Conservation (phyloP, 2,113 vertebrate genomes). For the Tragelaphus strepsiceros region DNA sequence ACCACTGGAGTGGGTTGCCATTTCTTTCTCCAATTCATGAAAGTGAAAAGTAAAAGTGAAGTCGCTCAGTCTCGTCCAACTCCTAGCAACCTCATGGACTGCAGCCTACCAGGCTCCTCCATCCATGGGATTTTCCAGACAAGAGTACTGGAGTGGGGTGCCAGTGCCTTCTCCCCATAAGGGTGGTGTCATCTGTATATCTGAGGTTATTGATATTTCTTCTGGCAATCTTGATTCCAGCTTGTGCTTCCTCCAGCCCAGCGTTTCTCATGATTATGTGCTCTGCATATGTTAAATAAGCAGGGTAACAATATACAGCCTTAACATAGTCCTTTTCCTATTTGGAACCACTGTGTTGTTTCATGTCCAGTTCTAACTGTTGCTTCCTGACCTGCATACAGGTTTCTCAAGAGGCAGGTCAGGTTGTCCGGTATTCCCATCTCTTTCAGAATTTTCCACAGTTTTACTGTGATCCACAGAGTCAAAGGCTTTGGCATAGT, state of each 20-base stretch:
- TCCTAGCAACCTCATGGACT: too few species aligned
- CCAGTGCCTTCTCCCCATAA: not conserved
- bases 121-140: too few species aligned
- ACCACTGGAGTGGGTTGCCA: too few species aligned
- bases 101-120: too few species aligned
- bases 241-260: not conserved
- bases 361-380: not conserved
- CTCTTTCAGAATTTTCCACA: not conserved
- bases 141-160: too few species aligned
- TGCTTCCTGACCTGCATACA: not conserved
- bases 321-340: not conserved
- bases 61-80: too few species aligned
- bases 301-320: not conserved
- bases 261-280: not conserved
- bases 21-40: too few species aligned
- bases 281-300: not conserved
- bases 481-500: not conserved
- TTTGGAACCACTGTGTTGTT: not conserved
- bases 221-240: fast-evolving
- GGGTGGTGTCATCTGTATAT: not conserved
- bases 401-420: not conserved
- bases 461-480: not conserved
- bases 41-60: too few species aligned
- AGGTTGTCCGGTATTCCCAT: not conserved
- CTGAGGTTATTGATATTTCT: not conserved